These are phyloP conservation scores for Dasypolia templi DNA, from an alignment of 2,888 invertebrate species.

Conservation along the genomic window DNA sequence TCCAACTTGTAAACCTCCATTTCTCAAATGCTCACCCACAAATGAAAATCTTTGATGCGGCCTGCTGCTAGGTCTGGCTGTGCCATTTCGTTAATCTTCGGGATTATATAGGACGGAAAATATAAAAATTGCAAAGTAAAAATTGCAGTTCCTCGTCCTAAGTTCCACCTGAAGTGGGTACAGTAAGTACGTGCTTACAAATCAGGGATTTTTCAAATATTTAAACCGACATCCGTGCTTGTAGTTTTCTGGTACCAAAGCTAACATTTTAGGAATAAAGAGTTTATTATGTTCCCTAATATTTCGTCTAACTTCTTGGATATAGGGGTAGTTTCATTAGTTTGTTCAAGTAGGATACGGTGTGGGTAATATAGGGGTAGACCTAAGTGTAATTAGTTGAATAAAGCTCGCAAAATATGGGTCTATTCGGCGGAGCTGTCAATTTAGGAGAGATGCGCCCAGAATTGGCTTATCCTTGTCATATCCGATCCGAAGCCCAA, in stretches of 20 bases:
- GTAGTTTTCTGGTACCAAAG: constrained; percentile 23
- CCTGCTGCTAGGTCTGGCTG: constrained; percentile 46
- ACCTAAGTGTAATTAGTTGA: constrained; percentile 59
- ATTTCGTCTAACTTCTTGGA: constrained; percentile 41
- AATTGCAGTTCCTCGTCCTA: constrained; percentile 34
- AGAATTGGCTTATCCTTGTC: constrained; percentile 76
- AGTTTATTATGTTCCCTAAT: constrained; percentile 29
- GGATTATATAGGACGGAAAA: constrained; percentile 59
- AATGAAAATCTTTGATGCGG: constrained; percentile 66
- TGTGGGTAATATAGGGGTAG: constrained; percentile 20
- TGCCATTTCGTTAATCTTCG: constrained; percentile 63
- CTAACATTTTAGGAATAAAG: constrained; percentile 23
- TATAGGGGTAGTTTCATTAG: constrained; percentile 46
- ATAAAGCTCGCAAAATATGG: constrained; percentile 61
- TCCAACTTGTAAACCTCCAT: constrained; percentile 52
- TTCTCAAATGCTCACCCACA: constrained; percentile 60
- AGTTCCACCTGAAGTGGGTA: constrained; percentile 35
- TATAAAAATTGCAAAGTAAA: constrained; percentile 44
- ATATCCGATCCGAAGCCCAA: constrained; percentile 70
- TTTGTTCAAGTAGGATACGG: constrained; percentile 28
- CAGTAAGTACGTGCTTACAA: constrained; percentile 36
- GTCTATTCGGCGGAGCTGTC: constrained; percentile 65
- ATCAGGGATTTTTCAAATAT: constrained; percentile 50
- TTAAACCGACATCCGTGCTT: constrained; percentile 9
- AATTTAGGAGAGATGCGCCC: constrained; percentile 68